Evolutionary conservation across 2,888 invertebrate genomes (phyloP), one percentile per base, ranked within the genome.

Genomic region (Serrognathus titanus): DNA sequence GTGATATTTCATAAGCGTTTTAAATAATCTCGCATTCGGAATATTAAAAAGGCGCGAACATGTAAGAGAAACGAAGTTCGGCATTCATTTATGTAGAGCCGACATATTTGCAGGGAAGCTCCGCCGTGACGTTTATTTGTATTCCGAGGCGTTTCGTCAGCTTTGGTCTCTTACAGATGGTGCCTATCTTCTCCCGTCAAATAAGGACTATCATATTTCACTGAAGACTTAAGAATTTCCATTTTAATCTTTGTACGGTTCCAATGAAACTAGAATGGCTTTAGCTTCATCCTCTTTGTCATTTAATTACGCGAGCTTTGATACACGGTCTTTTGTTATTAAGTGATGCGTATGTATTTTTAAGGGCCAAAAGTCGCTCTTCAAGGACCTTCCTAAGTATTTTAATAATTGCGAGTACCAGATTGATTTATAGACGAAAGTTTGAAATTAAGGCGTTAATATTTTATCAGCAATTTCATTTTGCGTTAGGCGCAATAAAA

Each of bases 191-290:
- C 57, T 54, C 61, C 63, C 65, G 66, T 68, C 65, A 69, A 71
- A 71, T 68, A 67, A 70, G 69, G 66, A 67, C 67, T 64, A 69
- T 74, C 69, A 71, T 71, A 73, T 71, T 71, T 72, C 73, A 72
- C 69, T 56, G 63, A 66, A 64, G 72, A 69, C 71, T 71, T 67
- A 69, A 69, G 69, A 71, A 70, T 70, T 71, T 70, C 68, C 66
- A 71, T 72, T 72, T 70, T 70, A 69, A 70, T 70, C 68, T 68
- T 63, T 62, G 40, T 45, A 58, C 52, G 57, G 52, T 56, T 51
- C 56, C 51, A 54, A 43, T 51, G 56, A 57, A 62, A 62, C 65
- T 66, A 64, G 16, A 43, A 43, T 16, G 64, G 62, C 65, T 66
- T 64, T 58, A 66, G 63, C 63, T 64, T 60, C 60, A 60, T 61